Evolutionary conservation across 2,888 invertebrate species (phyloP).

Genomic region (Dendrolimus pini): DNA sequence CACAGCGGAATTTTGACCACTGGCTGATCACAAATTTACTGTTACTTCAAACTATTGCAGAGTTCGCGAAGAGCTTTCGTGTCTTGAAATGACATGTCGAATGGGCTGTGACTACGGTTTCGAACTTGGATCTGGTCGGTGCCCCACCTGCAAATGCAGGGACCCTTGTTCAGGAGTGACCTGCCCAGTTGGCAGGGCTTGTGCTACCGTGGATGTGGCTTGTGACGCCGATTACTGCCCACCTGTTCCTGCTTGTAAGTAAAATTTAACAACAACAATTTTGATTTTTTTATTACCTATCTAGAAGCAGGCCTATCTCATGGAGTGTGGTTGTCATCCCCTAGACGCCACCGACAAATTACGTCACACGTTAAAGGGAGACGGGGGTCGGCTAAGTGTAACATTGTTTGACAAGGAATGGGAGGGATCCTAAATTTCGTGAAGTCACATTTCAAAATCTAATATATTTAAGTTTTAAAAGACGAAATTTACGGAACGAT

Average conservation of each 20-base stretch:
- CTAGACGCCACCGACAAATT: too few relatives aligned
- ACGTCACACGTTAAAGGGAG: too few relatives aligned
- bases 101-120: constrained; percentile 92
- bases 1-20: too few relatives aligned
- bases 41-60: constrained; percentile 23
- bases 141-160: constrained; percentile 87
- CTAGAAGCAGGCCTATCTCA: too few relatives aligned
- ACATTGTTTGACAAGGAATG: too few relatives aligned
- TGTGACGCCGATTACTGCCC: constrained; percentile 91
- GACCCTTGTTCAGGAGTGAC: constrained; percentile 85
- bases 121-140: constrained; percentile 81
- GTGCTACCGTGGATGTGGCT: constrained; percentile 89
- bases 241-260: constrained; percentile 87
- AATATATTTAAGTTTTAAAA: too few relatives aligned
- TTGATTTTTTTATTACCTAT: neutral
- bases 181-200: constrained; percentile 82
- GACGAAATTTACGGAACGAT: too few relatives aligned
- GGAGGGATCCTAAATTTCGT: too few relatives aligned
- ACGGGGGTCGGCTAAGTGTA: too few relatives aligned
- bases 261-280: neutral
- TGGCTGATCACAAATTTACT: too few relatives aligned
- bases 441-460: too few relatives aligned
- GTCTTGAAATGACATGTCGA: constrained; percentile 85
- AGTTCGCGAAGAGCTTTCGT: constrained; percentile 78
- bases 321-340: too few relatives aligned